Evolutionary conservation across 2,113 vertebrate genomes (phyloP).

Genomic region (Antechinus flavipes): DNA sequence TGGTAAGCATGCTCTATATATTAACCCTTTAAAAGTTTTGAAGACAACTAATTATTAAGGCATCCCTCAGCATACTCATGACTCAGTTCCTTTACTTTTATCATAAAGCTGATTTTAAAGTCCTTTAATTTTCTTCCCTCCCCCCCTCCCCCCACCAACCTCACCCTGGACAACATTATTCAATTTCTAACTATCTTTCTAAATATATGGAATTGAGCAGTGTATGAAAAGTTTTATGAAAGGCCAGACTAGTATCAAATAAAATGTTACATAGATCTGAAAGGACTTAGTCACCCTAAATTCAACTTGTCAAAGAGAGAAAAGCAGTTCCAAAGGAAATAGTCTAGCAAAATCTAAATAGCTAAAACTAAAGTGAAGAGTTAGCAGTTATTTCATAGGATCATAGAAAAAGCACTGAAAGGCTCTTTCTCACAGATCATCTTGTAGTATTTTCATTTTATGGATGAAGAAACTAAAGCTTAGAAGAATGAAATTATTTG

Average conservation of each 20-base stretch:
- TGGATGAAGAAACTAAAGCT: neutral
- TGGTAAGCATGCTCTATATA: neutral
- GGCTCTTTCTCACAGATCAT: neutral
- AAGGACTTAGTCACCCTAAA: slow-evolving; percentile 19
- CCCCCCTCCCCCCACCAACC: neutral
- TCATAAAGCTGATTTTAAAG: neutral
- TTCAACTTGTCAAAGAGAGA: slow-evolving; percentile 19
- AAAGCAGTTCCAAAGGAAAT: slow-evolving; percentile 55
- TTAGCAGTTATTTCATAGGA: neutral
- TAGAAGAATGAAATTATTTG: no score
- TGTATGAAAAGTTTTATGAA: neutral
- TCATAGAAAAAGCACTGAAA: neutral
- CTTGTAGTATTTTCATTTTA: neutral
- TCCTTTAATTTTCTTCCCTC: neutral
- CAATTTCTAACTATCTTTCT: neutral
- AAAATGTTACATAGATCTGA: slow-evolving; percentile 20
- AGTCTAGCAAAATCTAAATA: slow-evolving; percentile 30
- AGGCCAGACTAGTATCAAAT: neutral
- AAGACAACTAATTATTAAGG: neutral
- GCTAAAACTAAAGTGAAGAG: neutral
- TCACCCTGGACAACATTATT: neutral
- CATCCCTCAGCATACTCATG: neutral
- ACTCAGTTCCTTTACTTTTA: neutral
- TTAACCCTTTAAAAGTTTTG: neutral
- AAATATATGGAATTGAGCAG: slow-evolving; percentile 9